These are phyloP conservation scores for Nesospiza acunhae DNA, from an alignment of 2,113 vertebrate species.

Conservation along the genomic window DNA sequence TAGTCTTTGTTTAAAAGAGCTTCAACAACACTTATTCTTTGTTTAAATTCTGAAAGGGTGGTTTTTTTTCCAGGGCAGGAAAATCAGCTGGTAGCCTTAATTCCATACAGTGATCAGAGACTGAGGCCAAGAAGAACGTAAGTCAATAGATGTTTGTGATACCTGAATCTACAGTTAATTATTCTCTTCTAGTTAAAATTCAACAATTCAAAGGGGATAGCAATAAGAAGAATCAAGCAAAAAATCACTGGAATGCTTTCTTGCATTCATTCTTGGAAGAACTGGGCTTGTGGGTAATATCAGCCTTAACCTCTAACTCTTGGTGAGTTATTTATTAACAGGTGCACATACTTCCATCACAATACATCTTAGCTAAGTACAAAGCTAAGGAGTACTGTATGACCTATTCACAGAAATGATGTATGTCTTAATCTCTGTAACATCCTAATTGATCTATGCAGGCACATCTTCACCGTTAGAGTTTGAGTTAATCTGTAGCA, in stretches of 20 bases:
- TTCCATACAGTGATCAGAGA: slow-evolving; percentile 96
- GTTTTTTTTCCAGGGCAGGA: slow-evolving; percentile 87
- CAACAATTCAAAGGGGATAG: not conserved
- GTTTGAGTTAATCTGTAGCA: not conserved
- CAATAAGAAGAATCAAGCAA: not conserved
- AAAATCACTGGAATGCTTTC: not conserved
- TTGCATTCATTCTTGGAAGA: not conserved
- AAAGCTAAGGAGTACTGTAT: not conserved
- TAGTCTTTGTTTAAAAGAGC: not conserved
- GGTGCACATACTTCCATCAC: not conserved
- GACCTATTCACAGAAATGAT: not conserved
- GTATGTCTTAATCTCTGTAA: not conserved
- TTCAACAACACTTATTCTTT: not conserved
- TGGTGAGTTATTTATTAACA: not conserved
- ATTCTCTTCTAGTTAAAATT: not conserved
- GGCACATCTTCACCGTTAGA: not conserved
- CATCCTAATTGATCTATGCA: not conserved
- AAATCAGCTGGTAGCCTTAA: slow-evolving; percentile 97
- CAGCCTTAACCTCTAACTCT: not conserved
- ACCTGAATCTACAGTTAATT: not conserved
- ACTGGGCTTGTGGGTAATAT: not conserved
- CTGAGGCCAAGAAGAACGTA: slow-evolving; percentile 94
- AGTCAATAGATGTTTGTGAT: slow-evolving; percentile 61
- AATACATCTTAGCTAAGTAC: not conserved
- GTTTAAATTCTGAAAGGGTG: slow-evolving; percentile 24